These are phyloP conservation scores for Orientallactaga bullata DNA, from an alignment of 2,113 vertebrate genomes.

Conservation along the genomic window DNA sequence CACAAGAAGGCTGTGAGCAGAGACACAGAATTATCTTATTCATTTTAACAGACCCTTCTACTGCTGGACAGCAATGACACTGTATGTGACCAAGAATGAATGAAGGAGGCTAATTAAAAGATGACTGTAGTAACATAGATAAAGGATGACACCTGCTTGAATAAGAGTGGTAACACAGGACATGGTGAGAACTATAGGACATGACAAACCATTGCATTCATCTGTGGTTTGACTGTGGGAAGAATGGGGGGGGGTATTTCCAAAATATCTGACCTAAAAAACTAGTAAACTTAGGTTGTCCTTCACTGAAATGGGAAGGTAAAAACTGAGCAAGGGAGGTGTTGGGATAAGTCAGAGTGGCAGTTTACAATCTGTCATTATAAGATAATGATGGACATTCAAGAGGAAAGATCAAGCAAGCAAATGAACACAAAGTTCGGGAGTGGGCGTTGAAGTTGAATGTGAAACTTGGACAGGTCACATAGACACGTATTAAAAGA, in stretches of 20 bases:
- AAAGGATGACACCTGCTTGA: no score
- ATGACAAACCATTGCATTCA: no score
- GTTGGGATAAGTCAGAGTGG: background rate
- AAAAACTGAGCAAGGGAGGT: background rate
- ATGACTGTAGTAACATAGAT: background rate
- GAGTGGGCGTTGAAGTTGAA: background rate
- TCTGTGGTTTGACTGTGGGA: background rate
- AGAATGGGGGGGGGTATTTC: background rate
- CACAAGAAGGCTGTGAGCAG: background rate
- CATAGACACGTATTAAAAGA: background rate
- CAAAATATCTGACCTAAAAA: background rate
- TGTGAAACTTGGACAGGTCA: background rate
- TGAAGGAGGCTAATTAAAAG: background rate
- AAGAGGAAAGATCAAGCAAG: background rate
- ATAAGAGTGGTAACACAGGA: background rate
- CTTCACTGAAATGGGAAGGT: background rate
- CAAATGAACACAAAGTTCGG: background rate
- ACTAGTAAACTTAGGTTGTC: background rate
- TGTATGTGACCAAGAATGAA: background rate
- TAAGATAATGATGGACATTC: background rate
- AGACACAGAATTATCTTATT: background rate
- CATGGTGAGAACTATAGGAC: background rate
- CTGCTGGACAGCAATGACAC: no score
- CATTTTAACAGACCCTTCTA: background rate
- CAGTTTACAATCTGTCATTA: background rate